Base-by-base conservation (phyloP, 2,113 vertebrate genomes). In the Camarhynchus parvulus region DNA sequence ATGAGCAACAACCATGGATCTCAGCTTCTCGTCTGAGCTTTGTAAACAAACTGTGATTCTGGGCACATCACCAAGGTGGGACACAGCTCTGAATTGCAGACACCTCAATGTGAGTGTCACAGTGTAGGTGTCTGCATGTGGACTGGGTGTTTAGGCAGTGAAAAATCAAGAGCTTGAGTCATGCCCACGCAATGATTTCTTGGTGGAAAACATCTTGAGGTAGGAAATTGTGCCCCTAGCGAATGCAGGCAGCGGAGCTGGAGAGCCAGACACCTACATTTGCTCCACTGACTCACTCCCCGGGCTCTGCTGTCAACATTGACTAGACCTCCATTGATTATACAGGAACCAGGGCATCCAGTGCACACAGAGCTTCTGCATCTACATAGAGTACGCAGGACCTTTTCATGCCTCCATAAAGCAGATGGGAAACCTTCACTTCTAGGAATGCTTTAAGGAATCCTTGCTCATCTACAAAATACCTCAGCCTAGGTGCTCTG, bases 71-170 rank as follows among this genome's bases (percentile, higher is more conserved):
- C 31, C 0, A 9, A 90, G 64, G 89, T 5, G 4, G 39, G 64
- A 75, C 7, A 3, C 59, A 52, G 73, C 72, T 86, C 39, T 9
- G 10, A 83, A 77, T 15, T 92, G 73, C 86, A 90, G 91, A 92
- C 83, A 75, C 76, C 64, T 90, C 90, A 75, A 1, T 31, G 35
- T 0, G 3, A 92, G 47, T 90, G 83, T 89, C 3, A 4, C 50
- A 50, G 3, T 7, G 76, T 93, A 92, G 91, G 92, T 93, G 89
- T 94, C 91, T 93, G 79, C 63, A 70, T 81, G 83, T 74, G 92
- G 90, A 92, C 79, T 77, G 80, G 27, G 56, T 96, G 94, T 97
- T 94, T 94, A 90, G 92, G 91, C 88, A 92, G 94, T 93, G 86
- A 89, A 95, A 94, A 97, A 93, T 81, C 80, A 92, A 83, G 86